Percentiles rank a stretch among this genome's conserved stretches.
These are phyloP conservation scores for Drosophila rhopaloa DNA, from an alignment of 1,140 invertebrate species.

Conservation along the genomic window DNA sequence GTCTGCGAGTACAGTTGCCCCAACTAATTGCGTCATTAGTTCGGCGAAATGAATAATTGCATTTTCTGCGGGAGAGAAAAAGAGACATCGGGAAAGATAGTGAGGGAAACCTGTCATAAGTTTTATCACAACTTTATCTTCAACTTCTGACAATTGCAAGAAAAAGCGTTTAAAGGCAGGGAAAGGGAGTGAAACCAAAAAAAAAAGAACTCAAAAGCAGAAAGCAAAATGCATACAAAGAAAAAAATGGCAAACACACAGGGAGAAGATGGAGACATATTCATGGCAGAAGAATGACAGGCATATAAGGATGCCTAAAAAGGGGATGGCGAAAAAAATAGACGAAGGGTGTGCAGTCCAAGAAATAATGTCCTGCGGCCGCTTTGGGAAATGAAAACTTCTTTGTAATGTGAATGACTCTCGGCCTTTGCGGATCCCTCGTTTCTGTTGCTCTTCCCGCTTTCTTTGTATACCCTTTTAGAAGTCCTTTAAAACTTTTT, in stretches of 20 bases:
- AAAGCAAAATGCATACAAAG: conserved; percentile 6
- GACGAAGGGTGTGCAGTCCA: conserved; percentile 7
- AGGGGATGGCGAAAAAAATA: conserved; percentile 12
- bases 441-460: conserved; percentile 4
- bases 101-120: conserved; percentile 42
- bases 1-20: conserved; percentile 28
- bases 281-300: conserved; percentile 64
- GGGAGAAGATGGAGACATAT: conserved; percentile 51
- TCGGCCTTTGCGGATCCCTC: conserved; percentile 41
- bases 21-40: conserved; percentile 52
- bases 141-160: conserved; percentile 52
- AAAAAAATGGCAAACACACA: conserved; percentile 13
- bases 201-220: conserved; percentile 1
- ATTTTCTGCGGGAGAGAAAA: conserved; percentile 9
- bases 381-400: conserved; percentile 76
- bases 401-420: conserved; percentile 69
- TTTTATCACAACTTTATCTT: conserved; percentile 62
- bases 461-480: conserved; percentile 9
- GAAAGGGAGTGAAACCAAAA: conserved; percentile 12
- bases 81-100: not conserved
- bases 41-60: conserved; percentile 46
- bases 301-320: conserved; percentile 59
- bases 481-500: not conserved
- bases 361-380: conserved; percentile 75
- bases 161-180: conserved; percentile 54